These are phyloP conservation scores for Callorhinus ursinus DNA, from an alignment of 2,113 vertebrate species.

Conservation along the genomic window DNA sequence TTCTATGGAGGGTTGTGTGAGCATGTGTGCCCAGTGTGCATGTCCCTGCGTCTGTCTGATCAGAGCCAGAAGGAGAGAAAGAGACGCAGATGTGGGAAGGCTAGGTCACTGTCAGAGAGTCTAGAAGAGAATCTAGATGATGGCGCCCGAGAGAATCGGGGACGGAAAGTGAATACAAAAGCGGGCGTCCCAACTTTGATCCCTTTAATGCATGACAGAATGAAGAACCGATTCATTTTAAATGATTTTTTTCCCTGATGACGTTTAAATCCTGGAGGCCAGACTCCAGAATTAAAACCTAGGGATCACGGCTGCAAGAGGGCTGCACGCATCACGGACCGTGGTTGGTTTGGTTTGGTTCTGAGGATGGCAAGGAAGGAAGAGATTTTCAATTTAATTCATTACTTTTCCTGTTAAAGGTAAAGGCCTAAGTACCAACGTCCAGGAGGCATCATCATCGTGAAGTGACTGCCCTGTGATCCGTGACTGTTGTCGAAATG, in stretches of 20 bases:
- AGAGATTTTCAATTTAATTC: not conserved
- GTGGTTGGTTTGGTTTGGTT: not conserved
- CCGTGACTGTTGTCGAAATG: not conserved
- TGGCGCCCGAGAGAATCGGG: not conserved
- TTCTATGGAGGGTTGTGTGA: not conserved
- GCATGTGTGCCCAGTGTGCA: not conserved
- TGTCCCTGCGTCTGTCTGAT: too few relatives aligned
- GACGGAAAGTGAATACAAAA: too few relatives aligned
- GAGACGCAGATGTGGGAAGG: not conserved
- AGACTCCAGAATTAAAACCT: not conserved
- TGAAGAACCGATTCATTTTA: not conserved
- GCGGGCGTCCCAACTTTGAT: fast-evolving
- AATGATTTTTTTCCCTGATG: not conserved
- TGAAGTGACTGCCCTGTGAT: not conserved
- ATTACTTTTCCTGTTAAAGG: not conserved
- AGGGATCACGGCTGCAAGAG: not conserved
- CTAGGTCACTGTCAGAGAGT: not conserved
- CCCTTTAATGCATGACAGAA: not conserved
- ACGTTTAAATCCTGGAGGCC: not conserved
- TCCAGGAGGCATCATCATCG: not conserved
- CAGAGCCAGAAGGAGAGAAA: not conserved
- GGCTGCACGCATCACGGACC: fast-evolving
- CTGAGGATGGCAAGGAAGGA: not conserved
- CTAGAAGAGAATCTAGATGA: not conserved
- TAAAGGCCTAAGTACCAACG: not conserved